These are phyloP conservation scores for Parazoanthus swiftii DNA, from an alignment of 92 coral and sea anemone species.

Conservation along the genomic window DNA sequence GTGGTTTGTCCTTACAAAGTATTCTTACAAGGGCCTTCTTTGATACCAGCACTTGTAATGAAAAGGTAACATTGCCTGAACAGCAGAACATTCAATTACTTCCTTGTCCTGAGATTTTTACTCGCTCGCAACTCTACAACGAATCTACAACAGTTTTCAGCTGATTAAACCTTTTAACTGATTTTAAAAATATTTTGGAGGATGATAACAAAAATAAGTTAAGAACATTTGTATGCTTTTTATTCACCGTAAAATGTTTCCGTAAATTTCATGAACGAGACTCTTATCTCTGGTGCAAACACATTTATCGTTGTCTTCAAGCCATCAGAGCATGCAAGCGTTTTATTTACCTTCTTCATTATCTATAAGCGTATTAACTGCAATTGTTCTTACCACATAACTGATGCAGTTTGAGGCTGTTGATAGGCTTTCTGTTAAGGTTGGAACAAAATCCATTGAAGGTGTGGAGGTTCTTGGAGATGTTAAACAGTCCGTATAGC, in stretches of 20 bases:
- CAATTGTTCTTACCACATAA: conserved; percentile 75
- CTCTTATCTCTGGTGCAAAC: no score
- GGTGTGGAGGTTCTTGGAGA: conserved; percentile 42
- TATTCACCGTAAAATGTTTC: no score
- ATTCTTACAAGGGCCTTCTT: not conserved
- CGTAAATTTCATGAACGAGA: no score
- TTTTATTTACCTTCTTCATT: not conserved
- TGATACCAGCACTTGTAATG: not conserved
- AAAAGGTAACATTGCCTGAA: not conserved
- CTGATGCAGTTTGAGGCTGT: conserved; percentile 66
- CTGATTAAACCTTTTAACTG: no score
- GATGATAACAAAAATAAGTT: no score
- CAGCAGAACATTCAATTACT: not conserved
- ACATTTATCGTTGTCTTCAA: no score
- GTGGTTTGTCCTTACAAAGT: not conserved
- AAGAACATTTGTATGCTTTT: no score
- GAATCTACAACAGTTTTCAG: not conserved
- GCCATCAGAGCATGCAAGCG: not conserved
- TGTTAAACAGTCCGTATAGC: conserved; percentile 65
- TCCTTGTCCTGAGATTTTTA: conserved; percentile 61
- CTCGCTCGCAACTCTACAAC: conserved; percentile 64
- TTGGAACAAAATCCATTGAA: conserved; percentile 68
- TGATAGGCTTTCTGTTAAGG: conserved; percentile 55
- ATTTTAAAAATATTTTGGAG: no score
- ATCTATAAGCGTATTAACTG: not conserved